Base-by-base conservation (phyloP, 2,797 vertebrate genomes). In the Coluber constrictor region DNA sequence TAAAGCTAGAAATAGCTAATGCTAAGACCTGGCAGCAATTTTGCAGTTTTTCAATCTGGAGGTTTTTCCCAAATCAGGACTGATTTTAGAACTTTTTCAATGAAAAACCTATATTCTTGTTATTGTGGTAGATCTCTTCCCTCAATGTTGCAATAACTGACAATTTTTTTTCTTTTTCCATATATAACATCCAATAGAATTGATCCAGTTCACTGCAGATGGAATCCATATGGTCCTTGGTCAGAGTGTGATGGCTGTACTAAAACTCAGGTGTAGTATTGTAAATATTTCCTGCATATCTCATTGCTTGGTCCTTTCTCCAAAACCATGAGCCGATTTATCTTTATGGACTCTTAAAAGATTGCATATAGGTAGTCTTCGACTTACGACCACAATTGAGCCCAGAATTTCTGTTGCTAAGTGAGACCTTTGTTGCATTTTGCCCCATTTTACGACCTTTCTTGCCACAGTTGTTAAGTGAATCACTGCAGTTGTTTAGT, bases 191-290 rank as follows among this genome's bases (percentile, higher is more conserved):
- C 5, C n/a, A 0, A n/a, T 63, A 92, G 79, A 97, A 96, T 23
- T 56, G 60, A 90, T 55, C 97, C 97, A 1, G 91, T 99, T 61
- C 97, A 98, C 94, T 99, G 99, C 95, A 97, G 88, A 92, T 99
- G 99, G 99, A 97, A 96, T 43, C 70, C 97, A 13, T 99, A 97
- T 90, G 98, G 98, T 79, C 97, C 97, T 15, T 99, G 99, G 99
- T 98, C 99, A 0, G 98, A 98, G 93, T 99, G 99, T 92, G 98
- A 98, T 5, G 98, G 98, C 92, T 99, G 99, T 95, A 98, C 98
- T 54, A 98, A 97, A 23, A 98, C 98, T 9, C 98, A 98, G 98
- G 99, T 99, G 97, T 29, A 95, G 91, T 29, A 23, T 4, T 10
- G 74, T 0, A 16, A 88, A 92, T 47, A 20, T 0, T 60, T n/a